Percentiles rank a stretch among this genome's conserved stretches.
Evolutionary conservation across 1,140 invertebrate genomes (phyloP).

Genomic region (Odontomachus brunneus): DNA sequence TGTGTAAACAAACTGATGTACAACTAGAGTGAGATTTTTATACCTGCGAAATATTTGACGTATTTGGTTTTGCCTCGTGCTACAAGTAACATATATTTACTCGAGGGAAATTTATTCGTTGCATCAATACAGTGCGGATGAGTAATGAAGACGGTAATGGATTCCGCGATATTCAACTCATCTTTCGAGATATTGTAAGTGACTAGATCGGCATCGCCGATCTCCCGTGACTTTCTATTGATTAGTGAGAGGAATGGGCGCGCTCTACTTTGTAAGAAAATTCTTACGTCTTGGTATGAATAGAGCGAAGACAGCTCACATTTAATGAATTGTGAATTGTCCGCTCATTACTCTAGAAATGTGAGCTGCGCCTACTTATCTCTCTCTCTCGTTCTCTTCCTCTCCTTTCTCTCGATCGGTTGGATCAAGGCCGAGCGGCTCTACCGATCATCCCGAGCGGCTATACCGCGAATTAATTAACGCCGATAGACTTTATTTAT

Average conservation of each 20-base stretch:
- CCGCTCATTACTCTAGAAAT: slow-evolving; percentile 23
- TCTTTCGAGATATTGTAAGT: slow-evolving; percentile 23
- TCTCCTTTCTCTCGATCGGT: slow-evolving; percentile 25
- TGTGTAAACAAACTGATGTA: too few species aligned
- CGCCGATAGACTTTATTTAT: slow-evolving; percentile 55
- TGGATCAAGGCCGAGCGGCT: slow-evolving; percentile 45
- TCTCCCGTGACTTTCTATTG: slow-evolving; percentile 49
- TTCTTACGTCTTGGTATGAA: neutral
- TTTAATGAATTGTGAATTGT: slow-evolving; percentile 8
- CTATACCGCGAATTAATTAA: slow-evolving; percentile 56
- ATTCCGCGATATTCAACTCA: slow-evolving; percentile 42
- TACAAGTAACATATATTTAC: neutral
- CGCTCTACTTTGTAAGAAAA: slow-evolving; percentile 42
- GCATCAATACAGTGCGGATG: slow-evolving; percentile 3
- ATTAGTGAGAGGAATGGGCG: slow-evolving; percentile 27
- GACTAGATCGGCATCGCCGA: slow-evolving; percentile 30
- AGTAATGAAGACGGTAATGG: slow-evolving; percentile 44
- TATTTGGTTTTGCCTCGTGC: neutral
- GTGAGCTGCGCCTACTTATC: neutral
- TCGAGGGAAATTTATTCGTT: neutral
- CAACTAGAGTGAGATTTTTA: too few species aligned
- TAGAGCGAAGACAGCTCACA: neutral
- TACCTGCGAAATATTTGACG: neutral
- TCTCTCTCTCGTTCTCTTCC: neutral
- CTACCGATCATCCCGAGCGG: slow-evolving; percentile 26